These are phyloP conservation scores for Sus scrofa DNA, from an alignment of 2,113 vertebrate species.

Conservation along the genomic window DNA sequence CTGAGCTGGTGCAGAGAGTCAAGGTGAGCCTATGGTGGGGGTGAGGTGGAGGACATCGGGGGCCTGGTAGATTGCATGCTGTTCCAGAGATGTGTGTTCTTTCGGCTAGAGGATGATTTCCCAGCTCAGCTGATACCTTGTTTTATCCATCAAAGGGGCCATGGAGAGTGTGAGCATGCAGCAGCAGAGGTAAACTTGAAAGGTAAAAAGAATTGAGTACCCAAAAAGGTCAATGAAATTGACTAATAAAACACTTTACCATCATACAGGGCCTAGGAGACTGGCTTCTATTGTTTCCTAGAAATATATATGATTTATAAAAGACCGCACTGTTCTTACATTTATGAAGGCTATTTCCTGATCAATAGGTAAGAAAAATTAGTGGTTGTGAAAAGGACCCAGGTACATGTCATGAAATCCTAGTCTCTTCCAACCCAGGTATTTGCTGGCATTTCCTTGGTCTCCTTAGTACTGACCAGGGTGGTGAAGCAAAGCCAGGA, in stretches of 20 bases:
- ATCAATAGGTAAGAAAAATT: not conserved
- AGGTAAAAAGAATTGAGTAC: not conserved
- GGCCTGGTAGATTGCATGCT: not conserved
- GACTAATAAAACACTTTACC: not conserved
- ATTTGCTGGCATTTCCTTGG: not conserved
- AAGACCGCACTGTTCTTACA: not conserved
- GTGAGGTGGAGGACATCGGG: not conserved
- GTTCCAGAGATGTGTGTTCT: not conserved
- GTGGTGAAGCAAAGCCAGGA: not conserved
- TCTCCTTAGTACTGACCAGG: not conserved
- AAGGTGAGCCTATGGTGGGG: accelerated
- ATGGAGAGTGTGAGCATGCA: not conserved
- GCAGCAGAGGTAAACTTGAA: not conserved
- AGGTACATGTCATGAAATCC: not conserved
- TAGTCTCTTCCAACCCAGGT: not conserved
- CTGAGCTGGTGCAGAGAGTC: not conserved
- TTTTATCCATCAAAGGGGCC: not conserved
- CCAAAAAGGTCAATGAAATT: not conserved
- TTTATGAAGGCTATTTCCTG: not conserved
- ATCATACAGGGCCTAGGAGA: not conserved
- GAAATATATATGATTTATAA: not conserved
- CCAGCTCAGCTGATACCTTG: not conserved
- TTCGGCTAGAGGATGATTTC: not conserved
- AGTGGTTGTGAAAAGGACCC: too few species aligned
- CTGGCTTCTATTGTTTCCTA: not conserved